Evolutionary conservation across 1,140 invertebrate species (phyloP).

Genomic region (Linepithema humile): DNA sequence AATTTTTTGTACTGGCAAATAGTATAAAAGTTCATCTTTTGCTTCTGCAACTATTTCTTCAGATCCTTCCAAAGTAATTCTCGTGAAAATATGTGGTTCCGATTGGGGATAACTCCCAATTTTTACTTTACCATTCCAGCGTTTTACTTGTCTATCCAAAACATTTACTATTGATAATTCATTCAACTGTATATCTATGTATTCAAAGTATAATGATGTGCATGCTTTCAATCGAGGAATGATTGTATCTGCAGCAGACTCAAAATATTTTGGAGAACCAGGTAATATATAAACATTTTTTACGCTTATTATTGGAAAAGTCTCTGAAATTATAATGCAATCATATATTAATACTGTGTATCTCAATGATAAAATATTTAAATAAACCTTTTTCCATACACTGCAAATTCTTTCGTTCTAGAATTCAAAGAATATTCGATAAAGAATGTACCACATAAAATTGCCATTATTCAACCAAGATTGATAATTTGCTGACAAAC

Average conservation of each 20-base stretch:
- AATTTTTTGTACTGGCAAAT: slow-evolving; percentile 60
- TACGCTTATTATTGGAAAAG: slow-evolving; percentile 87
- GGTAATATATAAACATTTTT: slow-evolving; percentile 90
- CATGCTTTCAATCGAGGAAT: slow-evolving; percentile 60
- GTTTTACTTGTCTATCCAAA: slow-evolving; percentile 84
- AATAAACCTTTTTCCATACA: background rate
- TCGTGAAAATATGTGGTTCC: slow-evolving; percentile 81
- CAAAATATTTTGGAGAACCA: slow-evolving; percentile 88
- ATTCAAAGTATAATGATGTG: slow-evolving; percentile 55
- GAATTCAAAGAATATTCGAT: too few species aligned
- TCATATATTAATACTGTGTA: background rate
- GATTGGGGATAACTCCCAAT: slow-evolving; percentile 90
- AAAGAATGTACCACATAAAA: too few species aligned
- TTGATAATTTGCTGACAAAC: too few species aligned
- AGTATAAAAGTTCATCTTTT: slow-evolving; percentile 74
- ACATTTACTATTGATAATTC: slow-evolving; percentile 86
- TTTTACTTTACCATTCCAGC: slow-evolving; percentile 84
- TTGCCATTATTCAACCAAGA: too few species aligned
- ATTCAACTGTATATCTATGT: slow-evolving; percentile 83
- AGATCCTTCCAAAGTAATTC: slow-evolving; percentile 83
- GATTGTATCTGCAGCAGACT: slow-evolving; percentile 83
- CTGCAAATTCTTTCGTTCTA: background rate
- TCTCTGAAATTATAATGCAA: slow-evolving; percentile 54
- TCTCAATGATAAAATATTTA: background rate
- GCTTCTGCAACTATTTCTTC: slow-evolving; percentile 74